A percentile compares a stretch with the other conserved stretches of the same genome.
phyloP scores from a whole-genome alignment of 2,797 vertebrate species.

The Oreochromis grahami region DNA sequence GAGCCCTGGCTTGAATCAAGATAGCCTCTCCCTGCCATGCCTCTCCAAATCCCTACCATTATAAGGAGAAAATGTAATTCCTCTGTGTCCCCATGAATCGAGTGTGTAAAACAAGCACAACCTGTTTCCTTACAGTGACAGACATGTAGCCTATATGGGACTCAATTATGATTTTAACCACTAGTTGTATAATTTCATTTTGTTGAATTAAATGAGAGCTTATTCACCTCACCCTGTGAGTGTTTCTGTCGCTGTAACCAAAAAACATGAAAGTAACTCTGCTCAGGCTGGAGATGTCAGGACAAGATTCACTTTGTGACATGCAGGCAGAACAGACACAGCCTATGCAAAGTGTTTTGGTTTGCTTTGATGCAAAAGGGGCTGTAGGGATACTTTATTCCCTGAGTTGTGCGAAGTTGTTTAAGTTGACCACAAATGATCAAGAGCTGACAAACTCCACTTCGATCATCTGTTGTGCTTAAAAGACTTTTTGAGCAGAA shows the following conservation, averaged over 20 bases:
- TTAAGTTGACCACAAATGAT: neutral
- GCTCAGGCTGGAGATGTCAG: neutral
- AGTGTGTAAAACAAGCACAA: constrained; percentile 74
- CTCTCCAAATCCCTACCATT: neutral
- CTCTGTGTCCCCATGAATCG: constrained; percentile 11
- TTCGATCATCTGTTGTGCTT: neutral
- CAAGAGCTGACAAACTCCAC: neutral
- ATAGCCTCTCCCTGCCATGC: constrained; percentile 5
- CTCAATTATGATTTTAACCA: constrained; percentile 58
- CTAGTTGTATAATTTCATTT: constrained; percentile 72
- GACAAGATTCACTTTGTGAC: neutral
- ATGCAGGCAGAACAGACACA: neutral
- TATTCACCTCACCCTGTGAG: constrained; percentile 46
- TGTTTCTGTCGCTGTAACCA: constrained; percentile 21
- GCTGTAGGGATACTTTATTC: neutral
- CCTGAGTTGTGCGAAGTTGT: neutral
- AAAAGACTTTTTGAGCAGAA: neutral
- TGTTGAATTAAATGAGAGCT: constrained; percentile 69
- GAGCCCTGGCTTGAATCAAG: constrained; percentile 31
- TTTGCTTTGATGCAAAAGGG: neutral
- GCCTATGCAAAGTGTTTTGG: neutral
- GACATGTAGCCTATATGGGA: constrained; percentile 52
- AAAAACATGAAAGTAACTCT: neutral
- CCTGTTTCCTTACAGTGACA: constrained; percentile 50
- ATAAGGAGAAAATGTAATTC: constrained; percentile 1